Evolutionary conservation across 2,888 invertebrate genomes (phyloP), one percentile per base, ranked within the genome.

Genomic region (Temnothorax ravouxi): DNA sequence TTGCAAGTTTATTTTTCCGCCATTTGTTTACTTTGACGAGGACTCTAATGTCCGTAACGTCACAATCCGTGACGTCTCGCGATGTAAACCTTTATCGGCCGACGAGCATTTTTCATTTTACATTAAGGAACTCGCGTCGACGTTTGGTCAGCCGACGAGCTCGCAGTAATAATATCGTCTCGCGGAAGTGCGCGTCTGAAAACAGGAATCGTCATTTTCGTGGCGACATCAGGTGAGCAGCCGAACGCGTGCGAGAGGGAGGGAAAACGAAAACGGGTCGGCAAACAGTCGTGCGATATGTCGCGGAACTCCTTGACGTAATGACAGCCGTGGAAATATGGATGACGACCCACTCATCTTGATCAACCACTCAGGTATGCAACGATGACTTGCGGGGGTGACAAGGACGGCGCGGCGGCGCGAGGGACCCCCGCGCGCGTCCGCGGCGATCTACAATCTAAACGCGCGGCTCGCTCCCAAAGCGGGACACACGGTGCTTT

Each of bases 301-400:
- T 62, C 72, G 76, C 56, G 80, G 82, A 6, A 72, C 72, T 72
- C 50, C 77, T 66, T 76, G 56, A 77, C 62, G 56, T 85, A 89
- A 84, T 82, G 83, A 86, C 85, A 83, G 83, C n/a, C 67, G 54
- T 66, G 54, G 88, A 86, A 87, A 84, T 84, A 84, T 84, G 84
- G 87, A 90, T 92, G 90, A 91, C 91, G 90, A 88, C 89, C 92
- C 92, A 93, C 92, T 93, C 90, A 90, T 92, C 89, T 83, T 92
- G 93, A 93, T 93, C 92, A 90, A 91, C 59, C 90, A 92, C 93
- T 93, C 90, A 92, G 91, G 88, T 93, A 93, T 93, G 93, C 93
- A 93, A 93, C 91, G 93, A 93, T 93, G 92, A 90, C 92, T 54
- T 13, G 69, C 88, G 83, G 85, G 84, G 84, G 29, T 5, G n/a